phyloP scores from a whole-genome alignment of 2,797 vertebrate genomes.

The Betta splendens region DNA sequence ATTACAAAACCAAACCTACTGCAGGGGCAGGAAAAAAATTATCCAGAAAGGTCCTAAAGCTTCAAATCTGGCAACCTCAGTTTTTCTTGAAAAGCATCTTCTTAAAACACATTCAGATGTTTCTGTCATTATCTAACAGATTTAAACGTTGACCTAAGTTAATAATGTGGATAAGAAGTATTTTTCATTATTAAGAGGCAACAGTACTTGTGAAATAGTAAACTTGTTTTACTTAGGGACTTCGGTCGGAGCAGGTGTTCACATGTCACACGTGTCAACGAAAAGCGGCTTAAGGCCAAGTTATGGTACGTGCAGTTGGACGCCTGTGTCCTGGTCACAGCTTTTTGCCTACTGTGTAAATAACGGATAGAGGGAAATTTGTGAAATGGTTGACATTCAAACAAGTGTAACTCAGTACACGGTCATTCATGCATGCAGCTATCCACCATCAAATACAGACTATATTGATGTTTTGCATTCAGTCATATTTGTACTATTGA shows the following conservation, averaged over 20 bases:
- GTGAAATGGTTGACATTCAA: slow-evolving; percentile 23
- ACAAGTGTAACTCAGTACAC: slow-evolving; percentile 6
- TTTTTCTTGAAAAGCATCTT: slow-evolving; percentile 16
- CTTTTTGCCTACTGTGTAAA: slow-evolving; percentile 34
- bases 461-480: slow-evolving; percentile 42
- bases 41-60: slow-evolving; percentile 22
- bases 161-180: slow-evolving; percentile 49
- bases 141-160: slow-evolving; percentile 72
- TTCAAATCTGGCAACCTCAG: slow-evolving; percentile 9
- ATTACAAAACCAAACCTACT: slow-evolving; percentile 8
- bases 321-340: slow-evolving; percentile 4
- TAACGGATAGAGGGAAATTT: slow-evolving; percentile 18
- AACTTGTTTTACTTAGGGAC: background rate
- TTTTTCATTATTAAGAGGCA: slow-evolving; percentile 66
- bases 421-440: slow-evolving; percentile 41
- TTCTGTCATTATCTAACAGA: slow-evolving; percentile 52
- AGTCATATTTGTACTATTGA: slow-evolving; percentile 36
- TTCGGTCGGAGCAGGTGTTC: slow-evolving; percentile 3
- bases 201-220: slow-evolving; percentile 5
- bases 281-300: slow-evolving; percentile 15
- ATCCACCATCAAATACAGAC: slow-evolving; percentile 17
- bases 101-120: slow-evolving; percentile 40
- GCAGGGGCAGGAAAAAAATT: background rate
- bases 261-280: slow-evolving; percentile 1
- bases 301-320: slow-evolving; percentile 14